Base-by-base conservation (phyloP, 2,888 invertebrate species). In the Ophioninae sp. region DNA sequence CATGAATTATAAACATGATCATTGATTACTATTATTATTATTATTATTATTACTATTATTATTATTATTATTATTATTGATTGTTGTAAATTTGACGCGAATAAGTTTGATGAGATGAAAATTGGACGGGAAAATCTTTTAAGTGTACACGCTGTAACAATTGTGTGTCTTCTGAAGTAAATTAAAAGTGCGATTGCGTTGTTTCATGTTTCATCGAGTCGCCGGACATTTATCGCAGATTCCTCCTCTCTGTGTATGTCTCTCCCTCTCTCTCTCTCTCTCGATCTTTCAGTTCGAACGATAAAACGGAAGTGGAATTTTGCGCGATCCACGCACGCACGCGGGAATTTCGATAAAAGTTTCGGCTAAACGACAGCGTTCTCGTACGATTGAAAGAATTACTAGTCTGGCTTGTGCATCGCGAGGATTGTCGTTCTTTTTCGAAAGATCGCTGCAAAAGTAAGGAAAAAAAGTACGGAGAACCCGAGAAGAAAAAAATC, bases 141-240 rank as follows among this genome's bases (percentile, higher is more conserved):
- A 10, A 9, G 44, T 44, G 44, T 44, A 44, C 30, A 30, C 44
- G 44, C 9, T 44, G 44, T 44, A 10, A 44, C 44, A 44, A 44
- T 44, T 13, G 44, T 13, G 41, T 41, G 39, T 72, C 58, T 72
- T 77, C 41, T 81, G 69, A 64, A 51, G 51, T 76, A 80, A 67
- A 75, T 67, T 63, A 67, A 41, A 41, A 61, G 8, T 89, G 88
- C 88, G 86, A 88, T 86, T 88, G 85, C 84, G 87, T 86, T 88
- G 87, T 86, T 83, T 84, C 83, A 87, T 30, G 30, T 30, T 30
- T 30, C 30, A 30, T 30, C 83, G 65, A 79, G 82, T 77, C 86
- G 78, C 82, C 41, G 63, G 78, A 73, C 74, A 73, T 23, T 81
- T 81, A 69, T 74, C 69, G 59, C 63, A 58, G 58, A 84, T 82